A percentile compares a stretch with the other conserved stretches of the same genome.
Evolutionary conservation across 2,888 invertebrate species (phyloP).

Genomic region (Bombylius major): DNA sequence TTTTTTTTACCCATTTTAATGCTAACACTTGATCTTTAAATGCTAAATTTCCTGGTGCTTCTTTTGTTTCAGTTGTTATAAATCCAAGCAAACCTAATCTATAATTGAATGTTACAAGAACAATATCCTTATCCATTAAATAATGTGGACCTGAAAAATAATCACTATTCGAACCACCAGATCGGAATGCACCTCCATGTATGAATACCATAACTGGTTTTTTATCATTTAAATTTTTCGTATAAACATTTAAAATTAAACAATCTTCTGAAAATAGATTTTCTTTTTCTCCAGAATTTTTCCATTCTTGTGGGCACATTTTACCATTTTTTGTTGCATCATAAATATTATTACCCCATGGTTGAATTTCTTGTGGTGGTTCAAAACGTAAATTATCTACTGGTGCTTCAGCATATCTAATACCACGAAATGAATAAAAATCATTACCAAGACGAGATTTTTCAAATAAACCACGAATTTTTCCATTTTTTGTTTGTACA

Average conservation of each 20-base stretch:
- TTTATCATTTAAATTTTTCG: conserved; percentile 22
- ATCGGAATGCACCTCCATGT: conserved; percentile 51
- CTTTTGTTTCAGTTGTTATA: conserved; percentile 39
- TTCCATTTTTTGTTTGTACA: neutral
- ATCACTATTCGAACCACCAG: conserved; percentile 29
- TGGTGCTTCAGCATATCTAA: conserved; percentile 34
- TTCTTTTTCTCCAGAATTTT: conserved; percentile 14
- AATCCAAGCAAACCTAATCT: conserved; percentile 43
- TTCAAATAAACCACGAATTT: neutral
- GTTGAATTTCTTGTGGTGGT: conserved; percentile 4
- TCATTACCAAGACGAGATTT: conserved; percentile 15
- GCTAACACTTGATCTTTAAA: conserved; percentile 45
- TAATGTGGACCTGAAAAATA: conserved; percentile 42
- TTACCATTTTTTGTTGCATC: conserved; percentile 41
- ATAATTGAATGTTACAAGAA: conserved; percentile 50
- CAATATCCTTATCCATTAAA: conserved; percentile 44
- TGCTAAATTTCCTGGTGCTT: conserved; percentile 44
- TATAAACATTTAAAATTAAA: conserved; percentile 41
- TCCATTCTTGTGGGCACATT: conserved; percentile 37
- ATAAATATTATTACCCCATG: neutral
- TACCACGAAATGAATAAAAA: conserved; percentile 26
- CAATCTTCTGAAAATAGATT: conserved; percentile 38
- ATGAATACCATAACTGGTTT: conserved; percentile 48
- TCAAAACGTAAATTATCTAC: conserved; percentile 28
- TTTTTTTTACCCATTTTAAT: conserved; percentile 40